phyloP scores from a whole-genome alignment of 2,113 vertebrate species.

The Gambusia affinis region DNA sequence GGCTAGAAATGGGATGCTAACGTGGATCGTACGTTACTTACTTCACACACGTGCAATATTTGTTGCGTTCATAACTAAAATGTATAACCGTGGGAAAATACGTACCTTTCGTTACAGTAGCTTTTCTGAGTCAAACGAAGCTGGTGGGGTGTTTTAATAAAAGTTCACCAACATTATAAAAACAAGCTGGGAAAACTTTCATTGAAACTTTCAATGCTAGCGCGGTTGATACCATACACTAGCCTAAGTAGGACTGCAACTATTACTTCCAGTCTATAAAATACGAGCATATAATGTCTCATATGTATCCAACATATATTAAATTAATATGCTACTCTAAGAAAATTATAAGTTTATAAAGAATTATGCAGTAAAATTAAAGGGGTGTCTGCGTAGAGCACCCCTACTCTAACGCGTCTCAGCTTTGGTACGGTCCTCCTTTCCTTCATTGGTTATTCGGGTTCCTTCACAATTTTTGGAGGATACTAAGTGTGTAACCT shows the following conservation, averaged over 20 bases:
- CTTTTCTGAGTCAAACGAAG: neutral
- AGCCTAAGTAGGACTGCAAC: neutral
- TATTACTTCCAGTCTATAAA: too few relatives aligned
- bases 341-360: too few relatives aligned
- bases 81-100: too few relatives aligned
- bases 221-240: conserved; percentile 49
- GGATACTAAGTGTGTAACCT: conserved; percentile 40
- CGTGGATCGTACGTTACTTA: too few relatives aligned
- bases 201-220: conserved; percentile 54
- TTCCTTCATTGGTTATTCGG: too few relatives aligned
- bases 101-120: too few relatives aligned
- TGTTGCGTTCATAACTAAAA: too few relatives aligned
- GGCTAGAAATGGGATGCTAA: too few relatives aligned
- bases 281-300: too few relatives aligned
- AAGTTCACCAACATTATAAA: neutral
- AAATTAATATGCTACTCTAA: too few relatives aligned
- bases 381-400: neutral
- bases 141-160: neutral
- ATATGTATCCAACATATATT: too few relatives aligned
- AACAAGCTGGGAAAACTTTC: conserved; percentile 27
- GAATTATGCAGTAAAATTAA: neutral
- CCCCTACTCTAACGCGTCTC: conserved; percentile 24
- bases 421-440: conserved; percentile 46
- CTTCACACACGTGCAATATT: too few relatives aligned
- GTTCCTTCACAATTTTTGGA: conserved; percentile 28